Evolutionary conservation across 37 sponge, comb jelly and placozoan genomes (phyloP).

Genomic region (Theonella swinhoei): DNA sequence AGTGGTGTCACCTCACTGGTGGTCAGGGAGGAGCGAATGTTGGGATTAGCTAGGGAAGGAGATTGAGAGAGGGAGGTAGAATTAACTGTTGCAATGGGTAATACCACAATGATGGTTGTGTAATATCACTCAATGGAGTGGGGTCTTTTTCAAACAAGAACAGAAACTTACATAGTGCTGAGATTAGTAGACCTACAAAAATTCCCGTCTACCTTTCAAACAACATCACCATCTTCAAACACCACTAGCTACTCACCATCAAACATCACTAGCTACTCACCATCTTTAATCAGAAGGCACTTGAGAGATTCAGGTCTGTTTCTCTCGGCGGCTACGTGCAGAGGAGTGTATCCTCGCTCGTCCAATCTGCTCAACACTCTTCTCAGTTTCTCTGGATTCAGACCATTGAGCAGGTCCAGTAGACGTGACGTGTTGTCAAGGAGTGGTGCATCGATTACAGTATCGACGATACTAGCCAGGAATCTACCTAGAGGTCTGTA

Average conservation of each 20-base stretch:
- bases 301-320: constrained; percentile 62
- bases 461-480: constrained; percentile 25
- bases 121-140: too few relatives aligned
- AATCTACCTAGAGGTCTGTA: background rate
- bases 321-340: constrained; percentile 61
- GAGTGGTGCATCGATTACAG: constrained; percentile 25
- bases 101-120: too few relatives aligned
- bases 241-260: too few relatives aligned
- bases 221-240: too few relatives aligned
- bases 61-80: background rate
- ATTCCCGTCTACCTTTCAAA: too few relatives aligned
- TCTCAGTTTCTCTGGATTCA: constrained; percentile 24
- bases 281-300: constrained; percentile 59
- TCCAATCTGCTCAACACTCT: constrained; percentile 36
- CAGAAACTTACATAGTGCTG: background rate
- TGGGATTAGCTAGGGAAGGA: constrained; percentile 38
- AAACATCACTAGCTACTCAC: too few relatives aligned
- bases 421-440: constrained; percentile 48
- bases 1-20: constrained; percentile 61
- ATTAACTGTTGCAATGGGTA: background rate
- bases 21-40: constrained; percentile 20
- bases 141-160: too few relatives aligned
- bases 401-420: constrained; percentile 42
- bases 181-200: too few relatives aligned
- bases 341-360: constrained; percentile 57